Percentiles rank a stretch among this genome's conserved stretches.
phyloP scores from a whole-genome alignment of 2,888 invertebrate genomes.

The Matsumyia berberina region DNA sequence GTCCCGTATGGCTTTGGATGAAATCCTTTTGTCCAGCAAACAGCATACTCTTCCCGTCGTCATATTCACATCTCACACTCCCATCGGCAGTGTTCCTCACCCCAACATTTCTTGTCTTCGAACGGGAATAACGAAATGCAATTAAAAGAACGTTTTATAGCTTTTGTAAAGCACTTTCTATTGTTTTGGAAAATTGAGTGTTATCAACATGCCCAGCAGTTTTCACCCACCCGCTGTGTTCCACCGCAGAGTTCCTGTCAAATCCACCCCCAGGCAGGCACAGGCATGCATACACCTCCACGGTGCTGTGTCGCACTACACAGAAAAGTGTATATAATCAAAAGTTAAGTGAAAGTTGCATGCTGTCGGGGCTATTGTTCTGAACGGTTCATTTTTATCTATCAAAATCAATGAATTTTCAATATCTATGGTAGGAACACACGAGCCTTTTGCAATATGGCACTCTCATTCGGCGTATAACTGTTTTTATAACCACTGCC shows the following conservation, averaged over 20 bases:
- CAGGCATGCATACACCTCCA: background rate
- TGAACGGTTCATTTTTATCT: conserved; percentile 57
- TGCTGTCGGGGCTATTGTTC: conserved; percentile 60
- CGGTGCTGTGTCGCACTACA: background rate
- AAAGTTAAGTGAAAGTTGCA: conserved; percentile 82
- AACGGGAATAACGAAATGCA: conserved; percentile 82
- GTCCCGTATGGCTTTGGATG: conserved; percentile 49
- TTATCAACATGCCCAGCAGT: conserved; percentile 74
- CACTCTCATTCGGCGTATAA: background rate
- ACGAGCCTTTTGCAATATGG: too few relatives aligned
- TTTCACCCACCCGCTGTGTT: conserved; percentile 49
- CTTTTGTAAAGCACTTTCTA: conserved; percentile 79
- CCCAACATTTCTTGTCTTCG: conserved; percentile 26
- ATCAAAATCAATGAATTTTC: conserved; percentile 66
- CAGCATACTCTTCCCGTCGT: conserved; percentile 45
- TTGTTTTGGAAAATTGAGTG: conserved; percentile 76
- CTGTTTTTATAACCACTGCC: background rate
- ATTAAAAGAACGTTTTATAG: conserved; percentile 84
- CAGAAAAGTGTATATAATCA: conserved; percentile 78
- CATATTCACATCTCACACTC: conserved; percentile 43
- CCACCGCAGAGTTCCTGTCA: background rate
- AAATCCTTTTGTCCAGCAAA: conserved; percentile 65
- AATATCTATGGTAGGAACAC: too few relatives aligned
- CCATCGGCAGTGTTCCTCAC: background rate
- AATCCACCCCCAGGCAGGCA: background rate